Conservation (phyloP, 35 echinoderm and acorn worm genomes). For the Lytechinus pictus region DNA sequence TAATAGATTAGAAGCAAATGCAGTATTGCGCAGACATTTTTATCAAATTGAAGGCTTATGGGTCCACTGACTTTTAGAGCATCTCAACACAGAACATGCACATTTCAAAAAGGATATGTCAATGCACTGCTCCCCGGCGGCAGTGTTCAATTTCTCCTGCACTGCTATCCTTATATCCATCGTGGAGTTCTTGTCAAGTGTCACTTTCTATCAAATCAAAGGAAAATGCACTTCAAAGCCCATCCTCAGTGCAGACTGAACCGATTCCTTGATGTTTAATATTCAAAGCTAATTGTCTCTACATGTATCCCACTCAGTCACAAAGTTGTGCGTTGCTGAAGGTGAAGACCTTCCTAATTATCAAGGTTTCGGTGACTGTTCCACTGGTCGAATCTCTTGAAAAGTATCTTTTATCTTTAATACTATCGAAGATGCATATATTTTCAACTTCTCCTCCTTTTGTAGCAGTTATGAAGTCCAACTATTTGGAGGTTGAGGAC, state of each 20-base stretch:
- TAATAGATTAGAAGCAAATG: too few relatives aligned
- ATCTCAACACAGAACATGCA: background rate
- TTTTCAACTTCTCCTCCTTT: background rate
- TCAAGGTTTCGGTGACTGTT: background rate
- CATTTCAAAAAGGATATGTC: constrained; percentile 33
- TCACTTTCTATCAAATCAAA: constrained; percentile 9
- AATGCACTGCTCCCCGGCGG: constrained; percentile 31
- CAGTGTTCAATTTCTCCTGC: constrained; percentile 47
- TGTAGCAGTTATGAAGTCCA: background rate
- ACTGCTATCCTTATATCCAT: constrained; percentile 31
- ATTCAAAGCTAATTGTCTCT: background rate
- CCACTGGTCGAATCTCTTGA: background rate
- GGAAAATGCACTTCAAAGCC: background rate
- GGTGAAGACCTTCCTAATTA: background rate
- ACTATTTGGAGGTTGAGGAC: background rate
- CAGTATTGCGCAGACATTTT: too few relatives aligned
- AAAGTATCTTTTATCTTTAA: too few relatives aligned
- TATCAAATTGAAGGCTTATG: too few relatives aligned
- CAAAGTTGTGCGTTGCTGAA: background rate
- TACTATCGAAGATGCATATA: too few relatives aligned
- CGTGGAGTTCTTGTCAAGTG: background rate
- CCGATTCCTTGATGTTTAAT: background rate
- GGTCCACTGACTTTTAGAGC: background rate
- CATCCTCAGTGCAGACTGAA: background rate
- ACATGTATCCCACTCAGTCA: background rate